Evolutionary conservation across 53 echinoderm and acorn worm species (phyloP).

Genomic region (Arbacia lixula): DNA sequence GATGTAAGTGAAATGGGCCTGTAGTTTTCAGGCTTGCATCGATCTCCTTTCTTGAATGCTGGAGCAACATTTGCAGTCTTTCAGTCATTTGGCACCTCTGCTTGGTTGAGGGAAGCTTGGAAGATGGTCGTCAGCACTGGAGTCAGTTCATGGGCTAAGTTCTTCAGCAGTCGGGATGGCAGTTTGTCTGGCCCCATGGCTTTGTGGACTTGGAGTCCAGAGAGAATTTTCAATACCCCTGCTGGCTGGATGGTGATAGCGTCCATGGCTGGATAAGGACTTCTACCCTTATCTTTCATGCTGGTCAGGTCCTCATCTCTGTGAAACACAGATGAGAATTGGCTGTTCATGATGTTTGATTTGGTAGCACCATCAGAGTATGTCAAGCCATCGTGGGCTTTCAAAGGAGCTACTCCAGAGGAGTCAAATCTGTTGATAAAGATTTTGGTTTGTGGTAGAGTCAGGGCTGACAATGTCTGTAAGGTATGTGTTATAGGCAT

Average conservation of each 20-base stretch:
- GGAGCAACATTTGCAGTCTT: slow-evolving; percentile 26
- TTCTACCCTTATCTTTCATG: slow-evolving; percentile 12
- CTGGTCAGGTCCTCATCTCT: slow-evolving; percentile 32
- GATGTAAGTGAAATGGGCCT: slow-evolving; percentile 48
- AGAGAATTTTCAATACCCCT: slow-evolving; percentile 19
- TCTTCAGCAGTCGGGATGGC: slow-evolving; percentile 4
- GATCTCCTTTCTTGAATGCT: slow-evolving; percentile 49
- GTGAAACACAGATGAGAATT: slow-evolving; percentile 43
- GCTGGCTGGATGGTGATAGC: background rate
- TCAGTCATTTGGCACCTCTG: slow-evolving; percentile 24
- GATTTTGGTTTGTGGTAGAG: slow-evolving; percentile 48
- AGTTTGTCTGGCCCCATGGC: slow-evolving; percentile 36
- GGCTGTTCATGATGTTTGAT: slow-evolving; percentile 37
- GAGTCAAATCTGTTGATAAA: slow-evolving; percentile 51
- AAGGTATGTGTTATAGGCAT: slow-evolving; percentile 8
- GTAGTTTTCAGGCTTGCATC: slow-evolving; percentile 17
- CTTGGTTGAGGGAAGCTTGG: slow-evolving; percentile 14
- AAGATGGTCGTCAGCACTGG: slow-evolving; percentile 17
- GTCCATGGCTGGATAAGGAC: slow-evolving; percentile 46
- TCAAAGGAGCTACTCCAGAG: slow-evolving; percentile 53
- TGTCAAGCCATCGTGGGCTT: slow-evolving; percentile 20
- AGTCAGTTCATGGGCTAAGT: background rate
- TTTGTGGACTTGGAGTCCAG: background rate
- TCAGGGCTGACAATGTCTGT: slow-evolving; percentile 36
- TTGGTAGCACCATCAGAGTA: slow-evolving; percentile 35